Percentiles rank a stretch among this genome's conserved stretches.
Conservation (phyloP, 2,888 invertebrate species). For the Gari tellinella region DNA sequence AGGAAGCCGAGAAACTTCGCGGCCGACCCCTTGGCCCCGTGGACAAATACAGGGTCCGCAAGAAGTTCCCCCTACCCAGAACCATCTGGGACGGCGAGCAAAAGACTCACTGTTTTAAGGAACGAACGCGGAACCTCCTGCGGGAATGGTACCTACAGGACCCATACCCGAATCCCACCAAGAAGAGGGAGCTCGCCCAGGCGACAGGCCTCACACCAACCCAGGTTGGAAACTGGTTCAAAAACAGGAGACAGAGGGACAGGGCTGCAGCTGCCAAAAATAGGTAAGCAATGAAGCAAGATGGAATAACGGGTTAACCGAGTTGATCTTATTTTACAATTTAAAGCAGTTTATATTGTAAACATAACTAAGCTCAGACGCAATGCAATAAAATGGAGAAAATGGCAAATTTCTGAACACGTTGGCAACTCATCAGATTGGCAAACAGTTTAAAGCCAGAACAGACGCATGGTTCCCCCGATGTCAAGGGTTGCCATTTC, state of each 20-base stretch:
- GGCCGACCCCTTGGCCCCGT: slow-evolving; percentile 96
- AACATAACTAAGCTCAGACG: too few relatives aligned
- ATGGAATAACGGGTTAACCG: too few relatives aligned
- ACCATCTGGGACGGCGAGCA: slow-evolving; percentile 98
- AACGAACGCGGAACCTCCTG: slow-evolving; percentile 96
- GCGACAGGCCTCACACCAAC: slow-evolving; percentile 96
- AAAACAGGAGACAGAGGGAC: slow-evolving; percentile 94
- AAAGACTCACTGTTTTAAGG: slow-evolving; percentile 97
- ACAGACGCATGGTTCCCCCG: too few relatives aligned
- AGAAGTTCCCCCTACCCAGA: slow-evolving; percentile 95
- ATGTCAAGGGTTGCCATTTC: too few relatives aligned
- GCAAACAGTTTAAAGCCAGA: too few relatives aligned
- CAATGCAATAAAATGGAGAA: too few relatives aligned
- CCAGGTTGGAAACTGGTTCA: slow-evolving; percentile 97
- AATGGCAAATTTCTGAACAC: too few relatives aligned
- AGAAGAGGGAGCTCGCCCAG: slow-evolving; percentile 95
- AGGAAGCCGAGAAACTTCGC: slow-evolving; percentile 95
- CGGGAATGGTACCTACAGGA: slow-evolving; percentile 94
- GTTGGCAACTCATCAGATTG: too few relatives aligned
- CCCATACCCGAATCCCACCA: slow-evolving; percentile 97
- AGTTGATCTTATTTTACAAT: too few relatives aligned
- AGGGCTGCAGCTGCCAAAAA: slow-evolving; percentile 97
- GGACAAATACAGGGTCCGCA: slow-evolving; percentile 96
- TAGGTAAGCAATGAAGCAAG: slow-evolving; percentile 89
- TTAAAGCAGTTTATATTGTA: too few relatives aligned